These are phyloP conservation scores for Campoplex capitator DNA, from an alignment of 2,888 invertebrate genomes.

Conservation along the genomic window DNA sequence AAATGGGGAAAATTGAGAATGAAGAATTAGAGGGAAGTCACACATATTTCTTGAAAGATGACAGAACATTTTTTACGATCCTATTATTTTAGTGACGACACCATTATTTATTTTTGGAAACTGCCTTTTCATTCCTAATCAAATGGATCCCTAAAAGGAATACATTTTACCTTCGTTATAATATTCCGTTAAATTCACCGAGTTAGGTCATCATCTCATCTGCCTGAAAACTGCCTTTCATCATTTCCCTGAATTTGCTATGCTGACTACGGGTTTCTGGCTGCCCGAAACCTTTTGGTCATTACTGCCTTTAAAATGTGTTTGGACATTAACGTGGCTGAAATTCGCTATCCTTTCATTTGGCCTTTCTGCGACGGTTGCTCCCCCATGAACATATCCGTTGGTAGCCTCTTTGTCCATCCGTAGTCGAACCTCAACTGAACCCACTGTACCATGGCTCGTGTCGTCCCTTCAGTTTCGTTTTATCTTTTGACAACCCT, in stretches of 20 bases:
- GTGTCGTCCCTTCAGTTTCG: conserved; percentile 25
- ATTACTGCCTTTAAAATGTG: conserved; percentile 2
- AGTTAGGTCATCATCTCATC: background rate
- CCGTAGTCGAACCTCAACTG: conserved; percentile 44
- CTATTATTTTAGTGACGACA: background rate
- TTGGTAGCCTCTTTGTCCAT: conserved; percentile 55
- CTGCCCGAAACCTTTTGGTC: background rate
- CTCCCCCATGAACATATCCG: conserved; percentile 69
- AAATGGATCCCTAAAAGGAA: background rate
- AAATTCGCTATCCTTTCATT: conserved; percentile 19
- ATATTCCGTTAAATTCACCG: background rate
- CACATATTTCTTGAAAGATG: background rate
- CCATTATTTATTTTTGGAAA: background rate
- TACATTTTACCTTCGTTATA: background rate
- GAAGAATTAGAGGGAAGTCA: conserved; percentile 12
- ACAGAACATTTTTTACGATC: background rate
- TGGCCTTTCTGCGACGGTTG: conserved; percentile 20
- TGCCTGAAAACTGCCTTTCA: background rate
- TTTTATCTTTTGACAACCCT: conserved; percentile 39
- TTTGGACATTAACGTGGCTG: background rate
- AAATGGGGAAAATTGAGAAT: conserved; percentile 2
- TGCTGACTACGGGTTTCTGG: background rate
- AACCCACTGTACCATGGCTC: conserved; percentile 27
- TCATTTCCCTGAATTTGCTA: background rate
- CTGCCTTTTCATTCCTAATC: background rate